Conservation (phyloP, 2,888 invertebrate species). For the Coelopa pilipes region DNA sequence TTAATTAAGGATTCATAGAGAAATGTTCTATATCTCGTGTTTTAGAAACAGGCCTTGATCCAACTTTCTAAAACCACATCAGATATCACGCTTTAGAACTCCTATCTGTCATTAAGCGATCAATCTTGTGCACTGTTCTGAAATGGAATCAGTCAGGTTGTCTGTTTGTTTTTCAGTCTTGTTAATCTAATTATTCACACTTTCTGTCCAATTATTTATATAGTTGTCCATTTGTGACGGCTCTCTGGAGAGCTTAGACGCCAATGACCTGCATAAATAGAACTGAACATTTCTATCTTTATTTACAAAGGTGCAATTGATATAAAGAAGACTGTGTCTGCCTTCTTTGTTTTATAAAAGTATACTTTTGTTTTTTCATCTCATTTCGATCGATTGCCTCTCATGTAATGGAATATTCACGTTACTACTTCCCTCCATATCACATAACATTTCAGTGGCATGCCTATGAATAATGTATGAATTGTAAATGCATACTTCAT, state of each 20-base stretch:
- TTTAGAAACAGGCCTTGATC: too few relatives aligned
- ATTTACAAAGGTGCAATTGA: neutral
- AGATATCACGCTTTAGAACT: neutral
- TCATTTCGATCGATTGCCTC: neutral
- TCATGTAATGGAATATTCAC: conserved; percentile 1
- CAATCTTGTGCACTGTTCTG: neutral
- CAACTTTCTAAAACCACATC: neutral
- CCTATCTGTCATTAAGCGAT: neutral
- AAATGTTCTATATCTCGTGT: too few relatives aligned
- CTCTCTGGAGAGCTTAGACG: conserved; percentile 6
- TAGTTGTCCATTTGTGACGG: neutral
- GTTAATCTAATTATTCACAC: conserved; percentile 19
- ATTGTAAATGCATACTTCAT: conserved; percentile 27
- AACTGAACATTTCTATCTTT: neutral
- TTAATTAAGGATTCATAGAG: too few relatives aligned
- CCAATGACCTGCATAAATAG: conserved; percentile 15
- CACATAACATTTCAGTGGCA: conserved; percentile 20
- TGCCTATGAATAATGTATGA: conserved; percentile 27
- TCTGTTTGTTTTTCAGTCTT: neutral
- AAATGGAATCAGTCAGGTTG: too few relatives aligned
- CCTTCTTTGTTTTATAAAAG: neutral
- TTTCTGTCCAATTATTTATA: conserved; percentile 15
- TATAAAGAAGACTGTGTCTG: neutral
- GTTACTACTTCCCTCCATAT: neutral
- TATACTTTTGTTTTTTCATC: neutral